Evolutionary conservation across 2,797 vertebrate genomes (phyloP).

Genomic region (Siniperca scherzeri): DNA sequence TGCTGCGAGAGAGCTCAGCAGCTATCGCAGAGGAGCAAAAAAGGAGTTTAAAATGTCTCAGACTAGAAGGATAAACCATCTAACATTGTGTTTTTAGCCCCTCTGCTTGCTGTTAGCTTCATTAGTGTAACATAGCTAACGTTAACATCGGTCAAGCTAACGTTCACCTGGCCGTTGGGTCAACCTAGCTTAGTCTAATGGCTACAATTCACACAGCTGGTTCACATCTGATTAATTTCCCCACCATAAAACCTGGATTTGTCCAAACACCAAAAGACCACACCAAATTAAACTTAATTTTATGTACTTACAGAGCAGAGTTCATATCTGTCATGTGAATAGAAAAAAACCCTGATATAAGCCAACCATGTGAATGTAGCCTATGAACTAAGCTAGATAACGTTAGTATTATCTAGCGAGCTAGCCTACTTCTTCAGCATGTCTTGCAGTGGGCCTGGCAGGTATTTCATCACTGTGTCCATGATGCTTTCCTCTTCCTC

Average conservation of each 20-base stretch:
- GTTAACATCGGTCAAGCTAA: constrained; percentile 49
- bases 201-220: constrained; percentile 59
- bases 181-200: constrained; percentile 55
- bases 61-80: constrained; percentile 69
- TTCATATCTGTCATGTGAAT: constrained; percentile 22
- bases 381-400: constrained; percentile 62
- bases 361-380: constrained; percentile 68
- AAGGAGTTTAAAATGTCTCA: constrained; percentile 72
- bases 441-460: constrained; percentile 98
- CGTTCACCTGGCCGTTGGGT: constrained; percentile 39
- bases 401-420: constrained; percentile 53
- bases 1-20: constrained; percentile 63
- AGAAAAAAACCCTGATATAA: constrained; percentile 44
- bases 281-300: neutral
- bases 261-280: constrained; percentile 28
- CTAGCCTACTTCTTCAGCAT: constrained; percentile 96
- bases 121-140: constrained; percentile 47
- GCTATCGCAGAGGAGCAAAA: constrained; percentile 59
- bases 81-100: constrained; percentile 59
- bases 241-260: constrained; percentile 36
- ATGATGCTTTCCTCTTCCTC: constrained; percentile 97
- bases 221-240: constrained; percentile 42
- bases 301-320: constrained; percentile 2
- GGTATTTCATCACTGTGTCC: constrained; percentile 98
- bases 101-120: constrained; percentile 63